Evolutionary conservation across 1,140 invertebrate species (phyloP).

Genomic region (Dendrolimus kikuchii): DNA sequence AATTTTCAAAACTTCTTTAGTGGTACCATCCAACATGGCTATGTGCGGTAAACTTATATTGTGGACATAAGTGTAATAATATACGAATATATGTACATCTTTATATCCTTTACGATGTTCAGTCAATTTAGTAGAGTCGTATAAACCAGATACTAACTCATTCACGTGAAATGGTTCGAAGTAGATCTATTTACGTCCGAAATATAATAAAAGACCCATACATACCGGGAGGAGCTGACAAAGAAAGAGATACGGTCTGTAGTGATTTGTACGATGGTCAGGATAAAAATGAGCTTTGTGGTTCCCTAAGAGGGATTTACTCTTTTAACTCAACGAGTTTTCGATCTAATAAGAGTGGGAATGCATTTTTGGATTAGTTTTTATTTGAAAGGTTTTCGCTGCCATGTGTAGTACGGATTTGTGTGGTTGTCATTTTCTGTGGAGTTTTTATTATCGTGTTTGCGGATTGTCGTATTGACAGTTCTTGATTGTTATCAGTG

Average conservation of each 20-base stretch:
- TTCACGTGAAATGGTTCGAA: not conserved
- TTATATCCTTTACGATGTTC: no score
- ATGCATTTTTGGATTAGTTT: slow-evolving; percentile 9
- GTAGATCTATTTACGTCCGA: slow-evolving; percentile 21
- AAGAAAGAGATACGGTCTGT: slow-evolving; percentile 33
- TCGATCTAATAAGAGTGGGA: slow-evolving; percentile 12
- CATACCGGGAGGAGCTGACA: slow-evolving; percentile 42
- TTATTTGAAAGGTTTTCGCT: not conserved
- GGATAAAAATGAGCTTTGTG: slow-evolving; percentile 39
- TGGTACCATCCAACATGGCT: no score
- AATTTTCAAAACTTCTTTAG: no score
- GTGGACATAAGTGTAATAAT: no score
- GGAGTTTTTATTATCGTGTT: no score
- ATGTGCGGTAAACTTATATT: no score
- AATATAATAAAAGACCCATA: slow-evolving; percentile 34
- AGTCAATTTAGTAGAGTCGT: no score
- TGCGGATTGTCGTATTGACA: no score
- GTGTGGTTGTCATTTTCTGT: no score
- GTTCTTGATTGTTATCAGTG: no score
- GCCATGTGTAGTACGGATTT: no score
- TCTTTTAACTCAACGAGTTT: slow-evolving; percentile 21
- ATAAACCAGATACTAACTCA: not conserved
- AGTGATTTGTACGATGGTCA: slow-evolving; percentile 39
- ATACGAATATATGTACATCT: no score
- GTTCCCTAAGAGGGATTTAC: slow-evolving; percentile 35